These are phyloP conservation scores for Anguilla anguilla DNA, from an alignment of 2,797 vertebrate genomes.

Conservation along the genomic window DNA sequence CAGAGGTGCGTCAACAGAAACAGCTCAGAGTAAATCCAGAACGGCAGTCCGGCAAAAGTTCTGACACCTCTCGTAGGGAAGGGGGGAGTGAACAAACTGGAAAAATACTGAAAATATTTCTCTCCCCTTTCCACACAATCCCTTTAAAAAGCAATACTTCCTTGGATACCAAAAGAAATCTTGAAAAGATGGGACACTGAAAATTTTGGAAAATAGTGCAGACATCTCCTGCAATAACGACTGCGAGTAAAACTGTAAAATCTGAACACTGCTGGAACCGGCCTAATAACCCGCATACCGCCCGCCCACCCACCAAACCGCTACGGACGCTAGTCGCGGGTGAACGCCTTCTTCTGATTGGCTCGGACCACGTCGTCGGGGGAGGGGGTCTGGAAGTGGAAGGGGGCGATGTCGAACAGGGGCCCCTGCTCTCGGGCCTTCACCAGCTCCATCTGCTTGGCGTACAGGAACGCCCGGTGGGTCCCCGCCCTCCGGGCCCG, in stretches of 20 bases:
- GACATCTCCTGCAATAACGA: neutral
- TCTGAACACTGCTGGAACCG: slow-evolving; percentile 27
- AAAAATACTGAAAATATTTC: neutral
- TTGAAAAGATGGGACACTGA: no score
- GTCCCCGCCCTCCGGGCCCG: slow-evolving; percentile 47
- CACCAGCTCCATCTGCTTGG: slow-evolving; percentile 69
- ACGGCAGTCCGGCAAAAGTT: neutral
- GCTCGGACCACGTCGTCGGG: slow-evolving; percentile 92
- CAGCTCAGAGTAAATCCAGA: neutral
- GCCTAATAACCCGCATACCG: neutral
- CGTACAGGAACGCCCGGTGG: slow-evolving; percentile 72
- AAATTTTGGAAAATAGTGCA: neutral
- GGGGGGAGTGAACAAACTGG: neutral
- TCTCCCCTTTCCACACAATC: slow-evolving; percentile 17
- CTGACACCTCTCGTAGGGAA: neutral
- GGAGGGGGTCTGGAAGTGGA: slow-evolving; percentile 90
- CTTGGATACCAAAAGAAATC: slow-evolving; percentile 52
- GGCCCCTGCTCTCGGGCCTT: slow-evolving; percentile 72
- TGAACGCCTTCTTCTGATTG: slow-evolving; percentile 89
- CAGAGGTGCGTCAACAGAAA: neutral
- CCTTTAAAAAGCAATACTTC: slow-evolving; percentile 49
- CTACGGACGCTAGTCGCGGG: slow-evolving; percentile 69
- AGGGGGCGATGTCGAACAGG: slow-evolving; percentile 76
- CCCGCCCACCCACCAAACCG: neutral
- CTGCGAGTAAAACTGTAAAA: slow-evolving; percentile 15